Conservation (phyloP, 2,113 vertebrate species). For the Hymenochirus boettgeri region DNA sequence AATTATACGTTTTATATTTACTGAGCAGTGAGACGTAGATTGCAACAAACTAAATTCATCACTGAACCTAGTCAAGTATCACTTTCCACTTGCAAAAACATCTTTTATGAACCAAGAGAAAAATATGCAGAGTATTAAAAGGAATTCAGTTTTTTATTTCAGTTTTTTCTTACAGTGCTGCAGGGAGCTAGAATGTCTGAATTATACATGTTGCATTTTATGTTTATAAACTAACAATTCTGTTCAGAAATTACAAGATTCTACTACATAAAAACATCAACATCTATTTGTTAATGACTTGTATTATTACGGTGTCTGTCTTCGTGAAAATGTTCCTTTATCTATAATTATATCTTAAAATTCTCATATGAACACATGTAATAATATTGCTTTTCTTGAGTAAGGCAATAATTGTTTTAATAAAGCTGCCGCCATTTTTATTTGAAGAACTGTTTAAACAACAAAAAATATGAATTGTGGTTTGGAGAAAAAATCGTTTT, state of each 20-base stretch:
- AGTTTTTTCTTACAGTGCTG: conserved; percentile 6
- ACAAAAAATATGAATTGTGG: conserved; percentile 16
- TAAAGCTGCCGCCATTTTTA: conserved; percentile 11
- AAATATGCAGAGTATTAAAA: conserved; percentile 12
- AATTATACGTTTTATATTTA: no score
- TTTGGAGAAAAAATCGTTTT: no score
- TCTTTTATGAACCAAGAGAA: conserved; percentile 14
- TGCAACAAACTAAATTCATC: background rate
- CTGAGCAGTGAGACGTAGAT: no score
- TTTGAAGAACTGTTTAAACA: conserved; percentile 15
- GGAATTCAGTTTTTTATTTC: conserved; percentile 18
- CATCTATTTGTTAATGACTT: conserved; percentile 17
- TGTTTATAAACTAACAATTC: conserved; percentile 13
- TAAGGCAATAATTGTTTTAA: conserved; percentile 23
- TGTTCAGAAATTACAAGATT: conserved; percentile 5
- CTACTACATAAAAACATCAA: conserved; percentile 21
- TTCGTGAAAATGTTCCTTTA: conserved; percentile 16
- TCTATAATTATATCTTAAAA: conserved; percentile 35
- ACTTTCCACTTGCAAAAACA: conserved; percentile 8
- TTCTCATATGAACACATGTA: conserved; percentile 24
- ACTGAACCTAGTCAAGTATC: conserved; percentile 15
- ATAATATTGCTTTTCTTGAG: conserved; percentile 19
- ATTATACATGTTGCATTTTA: conserved; percentile 24
- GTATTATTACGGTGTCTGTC: conserved; percentile 7
- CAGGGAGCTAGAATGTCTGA: conserved; percentile 7